phyloP scores from a whole-genome alignment of 2,113 vertebrate species.

The Percopsis transmontana region DNA sequence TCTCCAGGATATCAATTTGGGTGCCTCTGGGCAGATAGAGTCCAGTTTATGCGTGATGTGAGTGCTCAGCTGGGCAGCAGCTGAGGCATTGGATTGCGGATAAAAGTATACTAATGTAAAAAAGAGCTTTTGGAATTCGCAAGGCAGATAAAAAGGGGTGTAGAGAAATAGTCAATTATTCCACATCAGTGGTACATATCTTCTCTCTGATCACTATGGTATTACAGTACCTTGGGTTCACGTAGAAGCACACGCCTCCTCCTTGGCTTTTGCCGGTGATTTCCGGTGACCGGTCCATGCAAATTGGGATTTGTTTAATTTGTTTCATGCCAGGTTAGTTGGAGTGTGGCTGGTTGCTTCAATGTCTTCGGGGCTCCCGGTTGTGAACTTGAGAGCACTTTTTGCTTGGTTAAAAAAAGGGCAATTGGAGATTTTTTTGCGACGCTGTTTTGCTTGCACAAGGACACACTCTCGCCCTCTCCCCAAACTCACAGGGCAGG shows the following conservation, averaged over 20 bases:
- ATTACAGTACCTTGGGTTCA: slow-evolving; percentile 2
- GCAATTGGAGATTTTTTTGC: too few relatives aligned
- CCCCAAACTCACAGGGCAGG: too few relatives aligned
- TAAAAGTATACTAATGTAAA: slow-evolving; percentile 2
- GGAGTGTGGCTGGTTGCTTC: too few relatives aligned
- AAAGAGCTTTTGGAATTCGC: background rate
- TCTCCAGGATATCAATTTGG: background rate
- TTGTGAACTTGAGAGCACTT: too few relatives aligned
- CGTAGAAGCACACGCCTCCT: slow-evolving; percentile 7
- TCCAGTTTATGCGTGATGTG: background rate
- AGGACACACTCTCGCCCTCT: too few relatives aligned
- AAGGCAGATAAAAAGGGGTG: slow-evolving; percentile 2
- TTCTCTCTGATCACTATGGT: slow-evolving; percentile 1
- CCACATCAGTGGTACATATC: background rate
- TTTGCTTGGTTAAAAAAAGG: too few relatives aligned
- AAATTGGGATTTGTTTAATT: background rate
- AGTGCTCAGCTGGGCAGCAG: slow-evolving; percentile 13
- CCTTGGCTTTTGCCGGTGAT: background rate
- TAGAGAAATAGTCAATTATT: background rate
- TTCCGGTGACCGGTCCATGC: slow-evolving; percentile 6
- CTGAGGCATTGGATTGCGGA: background rate
- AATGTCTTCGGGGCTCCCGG: too few relatives aligned
- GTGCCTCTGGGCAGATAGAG: background rate
- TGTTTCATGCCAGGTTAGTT: too few relatives aligned
- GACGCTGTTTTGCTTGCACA: too few relatives aligned